Percentiles rank a stretch among this genome's conserved stretches.
These are phyloP conservation scores for Andrena marginata DNA, from an alignment of 2,888 invertebrate species.

Conservation along the genomic window DNA sequence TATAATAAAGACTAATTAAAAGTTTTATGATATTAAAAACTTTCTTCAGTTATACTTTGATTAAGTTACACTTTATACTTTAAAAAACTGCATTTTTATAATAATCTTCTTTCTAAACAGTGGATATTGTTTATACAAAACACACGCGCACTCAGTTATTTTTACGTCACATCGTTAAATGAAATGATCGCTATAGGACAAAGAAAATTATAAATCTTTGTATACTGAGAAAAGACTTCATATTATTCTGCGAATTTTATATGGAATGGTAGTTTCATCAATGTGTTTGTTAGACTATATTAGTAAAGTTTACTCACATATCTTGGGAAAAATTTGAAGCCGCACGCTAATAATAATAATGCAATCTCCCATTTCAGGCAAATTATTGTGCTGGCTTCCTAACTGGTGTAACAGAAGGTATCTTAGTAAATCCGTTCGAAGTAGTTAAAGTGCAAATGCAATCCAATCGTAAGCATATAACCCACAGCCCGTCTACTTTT, in stretches of 20 bases:
- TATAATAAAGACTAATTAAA: background rate
- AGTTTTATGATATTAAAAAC: background rate
- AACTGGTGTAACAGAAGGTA: slow-evolving; percentile 96
- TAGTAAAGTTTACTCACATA: background rate
- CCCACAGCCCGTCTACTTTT: slow-evolving; percentile 91
- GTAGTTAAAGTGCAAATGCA: slow-evolving; percentile 97
- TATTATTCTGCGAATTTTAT: no score
- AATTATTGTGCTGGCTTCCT: slow-evolving; percentile 95
- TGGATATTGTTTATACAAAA: background rate
- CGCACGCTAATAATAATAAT: background rate
- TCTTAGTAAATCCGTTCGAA: slow-evolving; percentile 97
- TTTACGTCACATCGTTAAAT: background rate
- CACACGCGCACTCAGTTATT: background rate
- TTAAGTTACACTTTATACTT: no score
- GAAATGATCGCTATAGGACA: background rate
- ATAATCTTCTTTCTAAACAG: no score
- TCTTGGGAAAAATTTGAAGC: background rate
- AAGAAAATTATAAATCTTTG: background rate
- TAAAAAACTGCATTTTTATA: background rate
- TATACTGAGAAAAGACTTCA: no score
- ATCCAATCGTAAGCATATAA: slow-evolving; percentile 89
- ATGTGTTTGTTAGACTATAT: background rate
- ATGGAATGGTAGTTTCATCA: no score
- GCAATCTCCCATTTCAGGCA: slow-evolving; percentile 87
- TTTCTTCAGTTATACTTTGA: no score